A percentile compares a stretch with the other conserved stretches of the same genome.
Conservation (phyloP, 1,140 invertebrate species). For the Nomia melanderi region DNA sequence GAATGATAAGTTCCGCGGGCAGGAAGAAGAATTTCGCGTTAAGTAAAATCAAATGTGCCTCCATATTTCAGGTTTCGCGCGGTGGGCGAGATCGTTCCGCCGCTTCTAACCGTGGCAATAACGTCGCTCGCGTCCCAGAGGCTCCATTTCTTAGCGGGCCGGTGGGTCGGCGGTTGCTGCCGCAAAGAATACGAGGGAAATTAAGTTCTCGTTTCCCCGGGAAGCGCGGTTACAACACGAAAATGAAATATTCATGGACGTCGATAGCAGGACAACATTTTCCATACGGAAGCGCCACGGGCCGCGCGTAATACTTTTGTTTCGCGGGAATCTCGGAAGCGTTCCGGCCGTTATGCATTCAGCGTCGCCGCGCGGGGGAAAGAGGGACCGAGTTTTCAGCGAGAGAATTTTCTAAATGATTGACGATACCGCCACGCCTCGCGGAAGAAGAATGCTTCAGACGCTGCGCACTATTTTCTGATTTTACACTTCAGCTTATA, state of each 20-base stretch:
- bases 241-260: constrained; percentile 49
- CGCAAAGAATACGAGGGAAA: constrained; percentile 30
- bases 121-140: not conserved
- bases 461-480: too few relatives aligned
- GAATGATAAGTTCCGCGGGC: too few relatives aligned
- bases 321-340: not conserved
- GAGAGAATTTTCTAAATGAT: not conserved
- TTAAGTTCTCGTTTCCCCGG: constrained; percentile 30
- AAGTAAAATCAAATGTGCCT: not conserved
- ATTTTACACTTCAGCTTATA: too few relatives aligned
- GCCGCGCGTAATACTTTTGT: not conserved
- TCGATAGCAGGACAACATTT: constrained; percentile 26
- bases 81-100: not conserved
- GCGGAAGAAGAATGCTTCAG: not conserved
- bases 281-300: constrained; percentile 12
- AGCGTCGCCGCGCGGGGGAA: not conserved
- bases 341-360: not conserved
- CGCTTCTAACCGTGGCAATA: not conserved
- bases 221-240: not conserved
- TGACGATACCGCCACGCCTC: not conserved
- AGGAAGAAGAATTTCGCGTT: not conserved
- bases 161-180: not conserved
- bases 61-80: not conserved
- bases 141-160: not conserved
- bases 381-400: not conserved